These are phyloP conservation scores for Stenoptilia bipunctidactyla DNA, from an alignment of 2,888 invertebrate species.

Conservation along the genomic window DNA sequence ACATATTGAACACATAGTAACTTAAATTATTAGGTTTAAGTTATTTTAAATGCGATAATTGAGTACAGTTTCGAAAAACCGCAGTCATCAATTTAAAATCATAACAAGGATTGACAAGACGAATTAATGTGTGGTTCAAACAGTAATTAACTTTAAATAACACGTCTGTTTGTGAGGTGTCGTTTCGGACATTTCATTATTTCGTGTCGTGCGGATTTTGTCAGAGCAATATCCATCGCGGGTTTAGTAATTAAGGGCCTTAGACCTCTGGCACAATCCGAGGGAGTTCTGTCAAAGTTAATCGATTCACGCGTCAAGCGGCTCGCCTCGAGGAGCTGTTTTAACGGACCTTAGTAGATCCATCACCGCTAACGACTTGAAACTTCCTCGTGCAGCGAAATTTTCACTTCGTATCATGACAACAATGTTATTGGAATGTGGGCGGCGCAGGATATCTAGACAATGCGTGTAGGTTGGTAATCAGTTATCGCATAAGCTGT, in stretches of 20 bases:
- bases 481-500: slow-evolving; percentile 5
- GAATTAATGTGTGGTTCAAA: background rate
- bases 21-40: too few species aligned
- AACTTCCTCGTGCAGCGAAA: slow-evolving; percentile 31
- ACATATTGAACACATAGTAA: too few species aligned
- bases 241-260: slow-evolving; percentile 40
- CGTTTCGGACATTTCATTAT: slow-evolving; percentile 59
- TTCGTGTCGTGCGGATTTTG: slow-evolving; percentile 38
- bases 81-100: background rate
- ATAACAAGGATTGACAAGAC: background rate
- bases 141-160: slow-evolving; percentile 26
- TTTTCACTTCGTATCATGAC: slow-evolving; percentile 26
- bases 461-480: slow-evolving; percentile 11
- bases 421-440: slow-evolving; percentile 22
- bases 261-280: slow-evolving; percentile 43
- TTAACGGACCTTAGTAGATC: slow-evolving; percentile 30
- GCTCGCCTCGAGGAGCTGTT: slow-evolving; percentile 31
- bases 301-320: slow-evolving; percentile 52
- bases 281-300: slow-evolving; percentile 54
- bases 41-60: too few species aligned
- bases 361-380: slow-evolving; percentile 40
- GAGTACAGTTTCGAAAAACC: background rate
- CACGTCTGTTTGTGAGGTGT: slow-evolving; percentile 31
- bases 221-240: slow-evolving; percentile 31
- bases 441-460: slow-evolving; percentile 7